Conservation (phyloP, 2,888 invertebrate genomes). For the Conistra vaccinii region DNA sequence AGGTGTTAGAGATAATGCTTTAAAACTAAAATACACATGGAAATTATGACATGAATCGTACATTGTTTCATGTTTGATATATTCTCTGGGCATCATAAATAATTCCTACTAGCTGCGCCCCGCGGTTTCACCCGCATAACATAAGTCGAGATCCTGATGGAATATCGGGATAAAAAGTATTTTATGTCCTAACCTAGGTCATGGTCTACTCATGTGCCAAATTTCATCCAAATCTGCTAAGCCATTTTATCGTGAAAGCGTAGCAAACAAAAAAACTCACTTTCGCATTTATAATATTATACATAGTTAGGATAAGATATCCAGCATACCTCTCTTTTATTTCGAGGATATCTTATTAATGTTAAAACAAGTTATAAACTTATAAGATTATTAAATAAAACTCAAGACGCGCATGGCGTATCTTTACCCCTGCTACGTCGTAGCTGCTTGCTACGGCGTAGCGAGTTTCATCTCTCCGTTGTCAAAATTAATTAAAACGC, state of each 20-base stretch:
- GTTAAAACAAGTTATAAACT: too few relatives aligned
- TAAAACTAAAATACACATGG: constrained; percentile 17
- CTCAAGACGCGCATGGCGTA: background rate
- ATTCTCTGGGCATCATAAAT: background rate
- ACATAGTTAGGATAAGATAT: too few relatives aligned
- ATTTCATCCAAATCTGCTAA: too few relatives aligned
- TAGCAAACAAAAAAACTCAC: too few relatives aligned
- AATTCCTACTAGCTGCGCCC: too few relatives aligned
- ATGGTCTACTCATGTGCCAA: too few relatives aligned
- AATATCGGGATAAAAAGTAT: too few relatives aligned
- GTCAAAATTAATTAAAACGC: background rate
- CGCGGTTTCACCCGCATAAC: too few relatives aligned
- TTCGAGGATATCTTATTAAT: background rate
- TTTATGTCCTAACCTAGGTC: too few relatives aligned
- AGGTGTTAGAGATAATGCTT: constrained; percentile 26
- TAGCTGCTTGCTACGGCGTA: constrained; percentile 44
- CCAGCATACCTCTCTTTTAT: background rate
- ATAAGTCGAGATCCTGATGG: too few relatives aligned
- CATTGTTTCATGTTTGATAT: constrained; percentile 5
- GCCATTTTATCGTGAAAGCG: too few relatives aligned
- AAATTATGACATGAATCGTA: background rate
- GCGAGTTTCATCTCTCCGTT: background rate
- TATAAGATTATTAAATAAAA: background rate
- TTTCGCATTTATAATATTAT: too few relatives aligned
- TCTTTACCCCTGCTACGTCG: constrained; percentile 26